Conservation (phyloP, 2,113 vertebrate species). For the Arothron firmamentum region DNA sequence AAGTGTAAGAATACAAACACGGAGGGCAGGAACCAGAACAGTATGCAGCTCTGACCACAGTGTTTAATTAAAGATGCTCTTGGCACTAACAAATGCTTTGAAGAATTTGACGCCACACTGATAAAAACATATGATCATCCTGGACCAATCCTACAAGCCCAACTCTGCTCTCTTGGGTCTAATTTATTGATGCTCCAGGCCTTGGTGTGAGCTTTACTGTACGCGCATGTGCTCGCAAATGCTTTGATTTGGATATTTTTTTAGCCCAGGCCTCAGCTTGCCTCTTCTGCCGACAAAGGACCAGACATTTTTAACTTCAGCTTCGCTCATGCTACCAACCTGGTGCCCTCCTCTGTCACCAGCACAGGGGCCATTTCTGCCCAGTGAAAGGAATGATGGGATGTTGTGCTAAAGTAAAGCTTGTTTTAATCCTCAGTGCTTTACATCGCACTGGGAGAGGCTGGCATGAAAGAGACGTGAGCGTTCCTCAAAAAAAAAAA, state of each 20-base stretch:
- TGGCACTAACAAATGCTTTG: conserved; percentile 58
- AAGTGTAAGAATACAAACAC: conserved; percentile 29
- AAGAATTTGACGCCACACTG: conserved; percentile 60
- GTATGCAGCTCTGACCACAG: conserved; percentile 53
- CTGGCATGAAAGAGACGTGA: background rate
- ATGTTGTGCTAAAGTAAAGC: conserved; percentile 56
- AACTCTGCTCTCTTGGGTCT: conserved; percentile 56
- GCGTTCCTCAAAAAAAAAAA: conserved; percentile 23
- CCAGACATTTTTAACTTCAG: conserved; percentile 39
- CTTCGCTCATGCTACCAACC: conserved; percentile 39
- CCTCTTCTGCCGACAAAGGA: conserved; percentile 42
- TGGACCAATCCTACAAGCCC: conserved; percentile 50
- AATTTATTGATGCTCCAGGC: conserved; percentile 67
- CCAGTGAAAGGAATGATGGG: conserved; percentile 31
- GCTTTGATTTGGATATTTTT: conserved; percentile 60
- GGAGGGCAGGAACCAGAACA: conserved; percentile 16
- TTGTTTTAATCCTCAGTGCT: conserved; percentile 54
- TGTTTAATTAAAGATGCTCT: conserved; percentile 67
- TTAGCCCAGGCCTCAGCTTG: conserved; percentile 30
- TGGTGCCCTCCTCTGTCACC: conserved; percentile 42
- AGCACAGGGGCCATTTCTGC: conserved; percentile 38
- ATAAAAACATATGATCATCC: conserved; percentile 54
- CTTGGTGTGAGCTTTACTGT: conserved; percentile 50
- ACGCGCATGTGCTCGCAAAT: conserved; percentile 50
- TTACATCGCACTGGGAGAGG: conserved; percentile 20